A percentile compares a stretch with the other conserved stretches of the same genome.
phyloP scores from a whole-genome alignment of 2,113 vertebrate species.

The Neodontobutis hainanensis region DNA sequence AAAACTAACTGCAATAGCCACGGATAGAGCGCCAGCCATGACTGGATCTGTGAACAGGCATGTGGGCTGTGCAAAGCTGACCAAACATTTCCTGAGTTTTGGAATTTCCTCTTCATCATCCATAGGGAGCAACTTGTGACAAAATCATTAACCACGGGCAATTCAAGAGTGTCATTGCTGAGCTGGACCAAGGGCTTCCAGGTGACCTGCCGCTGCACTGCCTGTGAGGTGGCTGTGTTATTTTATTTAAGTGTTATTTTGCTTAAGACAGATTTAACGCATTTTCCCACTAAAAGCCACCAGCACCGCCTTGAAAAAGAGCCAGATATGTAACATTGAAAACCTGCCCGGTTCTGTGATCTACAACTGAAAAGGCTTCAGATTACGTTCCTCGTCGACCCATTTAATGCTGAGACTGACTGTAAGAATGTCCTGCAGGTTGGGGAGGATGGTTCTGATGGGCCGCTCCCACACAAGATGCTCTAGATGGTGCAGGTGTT shows the following conservation, averaged over 20 bases:
- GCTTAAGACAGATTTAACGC: neutral
- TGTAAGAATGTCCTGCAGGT: conserved; percentile 28
- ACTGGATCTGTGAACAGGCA: too few species aligned
- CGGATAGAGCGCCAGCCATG: too few species aligned
- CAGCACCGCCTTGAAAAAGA: too few species aligned
- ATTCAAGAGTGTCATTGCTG: neutral
- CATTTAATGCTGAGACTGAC: conserved; percentile 14
- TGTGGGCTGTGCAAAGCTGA: conserved; percentile 52
- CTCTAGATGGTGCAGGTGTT: too few species aligned
- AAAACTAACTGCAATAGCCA: conserved; percentile 28
- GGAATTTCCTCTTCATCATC: conserved; percentile 54
- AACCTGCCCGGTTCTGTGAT: conserved; percentile 4
- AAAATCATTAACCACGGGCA: too few species aligned
- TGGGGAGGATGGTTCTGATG: too few species aligned
- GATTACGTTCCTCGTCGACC: conserved; percentile 20
- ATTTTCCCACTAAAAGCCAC: conserved; percentile 22
- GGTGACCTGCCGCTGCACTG: conserved; percentile 28
- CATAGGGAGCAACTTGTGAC: conserved; percentile 36
- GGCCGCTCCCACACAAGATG: too few species aligned
- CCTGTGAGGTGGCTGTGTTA: conserved; percentile 29
- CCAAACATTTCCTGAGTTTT: conserved; percentile 41
- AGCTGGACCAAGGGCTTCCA: conserved; percentile 29
- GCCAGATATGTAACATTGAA: conserved; percentile 13
- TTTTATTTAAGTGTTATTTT: too few species aligned
- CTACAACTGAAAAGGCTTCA: conserved; percentile 18